Conservation (phyloP, 2,797 vertebrate species). For the Diglossa cyanea region DNA sequence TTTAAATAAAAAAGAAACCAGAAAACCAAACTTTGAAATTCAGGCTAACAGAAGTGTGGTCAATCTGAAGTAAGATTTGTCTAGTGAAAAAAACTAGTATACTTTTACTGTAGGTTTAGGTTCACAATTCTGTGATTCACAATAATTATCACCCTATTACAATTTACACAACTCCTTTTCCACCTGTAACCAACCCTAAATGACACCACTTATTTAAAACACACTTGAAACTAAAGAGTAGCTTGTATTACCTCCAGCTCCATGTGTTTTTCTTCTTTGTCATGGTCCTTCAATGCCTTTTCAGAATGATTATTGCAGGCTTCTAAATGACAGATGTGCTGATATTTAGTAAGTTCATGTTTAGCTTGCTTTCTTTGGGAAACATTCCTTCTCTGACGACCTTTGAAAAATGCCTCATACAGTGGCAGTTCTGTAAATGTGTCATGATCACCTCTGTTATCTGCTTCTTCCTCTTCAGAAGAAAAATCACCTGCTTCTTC, state of each 20-base stretch:
- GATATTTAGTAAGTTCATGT: background rate
- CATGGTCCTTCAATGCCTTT: background rate
- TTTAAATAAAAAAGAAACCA: background rate
- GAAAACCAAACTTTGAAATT: background rate
- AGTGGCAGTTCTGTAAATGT: constrained; percentile 73
- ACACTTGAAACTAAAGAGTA: background rate
- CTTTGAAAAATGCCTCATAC: constrained; percentile 21
- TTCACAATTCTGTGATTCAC: background rate
- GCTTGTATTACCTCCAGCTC: constrained; percentile 52
- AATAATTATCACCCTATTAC: background rate
- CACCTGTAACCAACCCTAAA: background rate
- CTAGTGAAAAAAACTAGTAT: background rate
- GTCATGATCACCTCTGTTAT: constrained; percentile 14
- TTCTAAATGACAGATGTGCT: background rate
- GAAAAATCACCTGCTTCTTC: constrained; percentile 71
- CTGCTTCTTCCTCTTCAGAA: constrained; percentile 66
- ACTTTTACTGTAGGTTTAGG: background rate
- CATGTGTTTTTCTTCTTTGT: constrained; percentile 21
- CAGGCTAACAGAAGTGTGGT: background rate
- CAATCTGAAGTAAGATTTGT: background rate
- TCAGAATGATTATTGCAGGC: background rate
- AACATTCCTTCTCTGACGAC: constrained; percentile 28
- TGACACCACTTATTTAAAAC: background rate
- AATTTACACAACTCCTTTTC: background rate
- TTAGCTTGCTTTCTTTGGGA: constrained; percentile 56